phyloP scores from a whole-genome alignment of 1,140 invertebrate genomes.

The Conus betulinus region DNA sequence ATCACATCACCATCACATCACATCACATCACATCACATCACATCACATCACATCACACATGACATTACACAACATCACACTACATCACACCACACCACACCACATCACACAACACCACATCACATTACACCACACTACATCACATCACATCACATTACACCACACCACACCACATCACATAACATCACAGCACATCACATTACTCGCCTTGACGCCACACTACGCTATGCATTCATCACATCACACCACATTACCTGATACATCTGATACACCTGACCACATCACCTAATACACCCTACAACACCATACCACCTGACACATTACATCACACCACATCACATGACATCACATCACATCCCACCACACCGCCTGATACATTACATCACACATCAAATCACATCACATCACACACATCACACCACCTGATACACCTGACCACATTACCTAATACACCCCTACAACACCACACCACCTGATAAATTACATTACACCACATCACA shows the following conservation, averaged over 20 bases:
- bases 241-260: slow-evolving; percentile 5
- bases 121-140: neutral
- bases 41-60: slow-evolving; percentile 6
- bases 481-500: too few relatives aligned
- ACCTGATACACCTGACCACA: too few relatives aligned
- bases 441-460: too few relatives aligned
- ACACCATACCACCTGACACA: slow-evolving; percentile 9
- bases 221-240: slow-evolving; percentile 16
- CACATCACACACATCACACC: slow-evolving; percentile 12
- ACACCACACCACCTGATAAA: too few relatives aligned
- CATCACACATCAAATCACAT: slow-evolving; percentile 24
- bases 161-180: slow-evolving; percentile 34
- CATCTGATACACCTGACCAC: too few relatives aligned
- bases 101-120: too few relatives aligned
- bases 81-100: too few relatives aligned
- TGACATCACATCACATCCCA: slow-evolving; percentile 8
- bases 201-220: neutral
- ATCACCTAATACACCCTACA: too few relatives aligned
- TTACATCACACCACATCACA: slow-evolving; percentile 9
- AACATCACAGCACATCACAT: slow-evolving; percentile 29
- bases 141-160: slow-evolving; percentile 33
- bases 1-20: slow-evolving; percentile 32
- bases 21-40: slow-evolving; percentile 14
- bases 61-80: too few relatives aligned
- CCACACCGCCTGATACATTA: slow-evolving; percentile 39